These are phyloP conservation scores for Tribolium madens DNA, from an alignment of 1,140 invertebrate species.

Conservation along the genomic window DNA sequence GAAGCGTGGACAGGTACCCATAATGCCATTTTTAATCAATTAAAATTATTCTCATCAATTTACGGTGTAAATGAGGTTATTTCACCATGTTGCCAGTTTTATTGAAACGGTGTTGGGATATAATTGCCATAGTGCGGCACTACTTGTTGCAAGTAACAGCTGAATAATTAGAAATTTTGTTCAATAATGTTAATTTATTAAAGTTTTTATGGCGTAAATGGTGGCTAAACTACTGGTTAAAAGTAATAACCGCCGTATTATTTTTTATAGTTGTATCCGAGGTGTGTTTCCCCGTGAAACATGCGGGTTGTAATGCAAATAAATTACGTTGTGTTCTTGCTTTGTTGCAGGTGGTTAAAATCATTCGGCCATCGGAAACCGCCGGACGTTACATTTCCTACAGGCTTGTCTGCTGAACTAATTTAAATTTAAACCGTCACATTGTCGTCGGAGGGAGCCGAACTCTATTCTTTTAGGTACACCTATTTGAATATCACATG, in stretches of 20 bases:
- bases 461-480: background rate
- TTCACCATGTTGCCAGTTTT: no score
- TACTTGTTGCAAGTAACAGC: no score
- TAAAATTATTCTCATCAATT: no score
- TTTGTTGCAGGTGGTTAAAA: slow-evolving; percentile 91
- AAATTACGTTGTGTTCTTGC: slow-evolving; percentile 54
- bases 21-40: background rate
- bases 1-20: slow-evolving; percentile 90
- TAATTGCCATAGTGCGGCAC: no score
- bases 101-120: no score
- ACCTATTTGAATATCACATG: background rate
- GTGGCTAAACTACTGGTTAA: background rate
- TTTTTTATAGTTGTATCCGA: slow-evolving; percentile 1
- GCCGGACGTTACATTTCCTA: slow-evolving; percentile 99
- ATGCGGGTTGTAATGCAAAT: slow-evolving; percentile 45
- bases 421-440: slow-evolving; percentile 28
- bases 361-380: slow-evolving; percentile 97
- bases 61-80: background rate
- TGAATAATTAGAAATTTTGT: background rate
- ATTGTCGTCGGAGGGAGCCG: background rate
- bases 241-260: background rate
- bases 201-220: background rate
- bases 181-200: background rate
- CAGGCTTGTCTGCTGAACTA: slow-evolving; percentile 87
- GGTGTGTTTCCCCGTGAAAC: slow-evolving; percentile 13